Evolutionary conservation across 2,888 invertebrate species (phyloP).

Genomic region (Torymus aiolomorphi): DNA sequence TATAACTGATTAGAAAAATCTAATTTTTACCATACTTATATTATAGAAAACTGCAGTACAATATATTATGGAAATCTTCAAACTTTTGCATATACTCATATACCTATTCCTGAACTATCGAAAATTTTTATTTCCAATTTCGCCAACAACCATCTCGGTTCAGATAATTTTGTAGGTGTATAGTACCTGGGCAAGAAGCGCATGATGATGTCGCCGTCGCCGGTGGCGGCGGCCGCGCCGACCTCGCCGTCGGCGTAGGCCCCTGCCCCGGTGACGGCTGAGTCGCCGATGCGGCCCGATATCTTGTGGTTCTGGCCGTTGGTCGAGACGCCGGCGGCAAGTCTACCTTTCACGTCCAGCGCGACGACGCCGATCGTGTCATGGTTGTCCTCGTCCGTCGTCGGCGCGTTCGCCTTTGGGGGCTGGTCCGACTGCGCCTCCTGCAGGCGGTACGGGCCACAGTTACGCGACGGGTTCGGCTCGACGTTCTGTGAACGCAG

Average conservation of each 20-base stretch:
- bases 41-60: too few species aligned
- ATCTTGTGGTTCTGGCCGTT: conserved; percentile 96
- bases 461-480: conserved; percentile 86
- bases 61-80: too few species aligned
- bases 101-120: not conserved
- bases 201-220: conserved; percentile 99
- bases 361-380: conserved; percentile 98
- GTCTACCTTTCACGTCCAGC: conserved; percentile 84
- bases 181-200: conserved; percentile 91
- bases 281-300: conserved; percentile 90
- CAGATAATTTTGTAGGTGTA: not conserved
- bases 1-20: too few species aligned
- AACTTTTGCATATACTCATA: too few species aligned
- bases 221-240: conserved; percentile 91
- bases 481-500: conserved; percentile 90
- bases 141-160: too few species aligned
- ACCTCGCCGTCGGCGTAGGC: conserved; percentile 93
- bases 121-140: conserved; percentile 6
- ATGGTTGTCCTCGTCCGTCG: conserved; percentile 81
- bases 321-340: conserved; percentile 95
- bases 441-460: conserved; percentile 88
- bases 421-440: not conserved
- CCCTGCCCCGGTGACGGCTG: conserved; percentile 94
- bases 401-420: conserved; percentile 46
- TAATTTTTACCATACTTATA: too few species aligned